Conservation (phyloP, 2,113 vertebrate genomes). For the Stegostoma tigrinum region DNA sequence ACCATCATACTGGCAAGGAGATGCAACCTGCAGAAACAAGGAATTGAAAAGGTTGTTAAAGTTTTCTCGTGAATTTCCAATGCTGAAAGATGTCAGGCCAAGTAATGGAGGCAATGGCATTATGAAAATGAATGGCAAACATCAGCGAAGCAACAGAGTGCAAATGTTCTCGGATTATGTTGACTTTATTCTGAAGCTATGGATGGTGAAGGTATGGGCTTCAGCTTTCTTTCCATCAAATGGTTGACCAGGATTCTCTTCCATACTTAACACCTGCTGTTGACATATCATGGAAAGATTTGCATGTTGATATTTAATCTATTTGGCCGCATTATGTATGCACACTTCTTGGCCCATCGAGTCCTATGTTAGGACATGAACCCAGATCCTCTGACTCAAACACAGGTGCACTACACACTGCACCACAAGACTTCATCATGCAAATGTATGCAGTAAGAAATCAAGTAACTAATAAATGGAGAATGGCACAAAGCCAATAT, state of each 20-base stretch:
- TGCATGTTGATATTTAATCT: too few relatives aligned
- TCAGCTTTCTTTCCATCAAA: too few relatives aligned
- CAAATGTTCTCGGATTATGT: background rate
- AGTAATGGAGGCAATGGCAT: background rate
- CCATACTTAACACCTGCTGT: too few relatives aligned
- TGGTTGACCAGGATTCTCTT: too few relatives aligned
- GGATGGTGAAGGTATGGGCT: too few relatives aligned
- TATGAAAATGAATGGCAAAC: background rate
- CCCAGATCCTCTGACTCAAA: too few relatives aligned
- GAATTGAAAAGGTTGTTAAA: background rate
- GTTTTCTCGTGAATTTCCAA: background rate
- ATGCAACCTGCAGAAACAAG: background rate
- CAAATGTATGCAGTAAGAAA: background rate
- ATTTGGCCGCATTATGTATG: too few relatives aligned
- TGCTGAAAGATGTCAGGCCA: background rate
- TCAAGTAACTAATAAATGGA: background rate
- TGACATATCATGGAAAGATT: too few relatives aligned
- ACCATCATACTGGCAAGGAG: background rate
- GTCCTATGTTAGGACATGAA: too few relatives aligned
- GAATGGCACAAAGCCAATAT: background rate
- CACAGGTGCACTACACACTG: too few relatives aligned
- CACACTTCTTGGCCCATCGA: too few relatives aligned
- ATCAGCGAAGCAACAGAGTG: background rate
- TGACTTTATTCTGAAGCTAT: too few relatives aligned
- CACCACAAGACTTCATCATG: background rate